These are phyloP conservation scores for Mormoops blainvillei DNA, from an alignment of 2,113 vertebrate species.

Conservation along the genomic window DNA sequence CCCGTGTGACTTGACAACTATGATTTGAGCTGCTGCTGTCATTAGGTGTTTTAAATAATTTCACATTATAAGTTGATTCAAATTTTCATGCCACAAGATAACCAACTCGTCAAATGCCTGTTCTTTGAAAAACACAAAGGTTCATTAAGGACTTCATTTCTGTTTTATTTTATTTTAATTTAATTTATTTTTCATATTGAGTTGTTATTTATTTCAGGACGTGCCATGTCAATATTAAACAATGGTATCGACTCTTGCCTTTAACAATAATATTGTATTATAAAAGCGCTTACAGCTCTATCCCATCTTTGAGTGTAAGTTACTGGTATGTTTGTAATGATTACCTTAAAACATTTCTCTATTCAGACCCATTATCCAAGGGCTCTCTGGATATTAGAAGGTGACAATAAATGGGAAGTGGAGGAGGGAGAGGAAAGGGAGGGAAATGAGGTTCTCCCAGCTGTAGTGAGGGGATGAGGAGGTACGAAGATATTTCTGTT, in stretches of 20 bases:
- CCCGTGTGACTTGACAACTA: neutral
- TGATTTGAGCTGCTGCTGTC: neutral
- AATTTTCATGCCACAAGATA: neutral
- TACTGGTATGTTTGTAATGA: constrained; percentile 74
- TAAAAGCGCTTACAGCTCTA: constrained; percentile 82
- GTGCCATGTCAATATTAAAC: constrained; percentile 82
- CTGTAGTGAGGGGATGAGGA: constrained; percentile 65
- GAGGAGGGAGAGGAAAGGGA: constrained; percentile 32
- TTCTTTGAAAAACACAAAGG: neutral
- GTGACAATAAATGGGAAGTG: constrained; percentile 59
- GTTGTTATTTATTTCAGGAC: constrained; percentile 84
- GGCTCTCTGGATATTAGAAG: constrained; percentile 55
- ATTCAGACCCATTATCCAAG: constrained; percentile 62
- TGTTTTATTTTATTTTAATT: constrained; percentile 62
- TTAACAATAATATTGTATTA: constrained; percentile 81
- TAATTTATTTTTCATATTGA: constrained; percentile 80
- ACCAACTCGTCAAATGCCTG: neutral
- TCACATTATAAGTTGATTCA: neutral
- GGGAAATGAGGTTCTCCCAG: constrained; percentile 30
- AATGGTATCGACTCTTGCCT: constrained; percentile 70
- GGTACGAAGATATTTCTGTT: constrained; percentile 55
- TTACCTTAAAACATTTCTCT: constrained; percentile 64
- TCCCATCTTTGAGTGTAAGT: constrained; percentile 70
- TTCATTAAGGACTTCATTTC: neutral
- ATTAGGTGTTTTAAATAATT: neutral